Percentiles rank a stretch among this genome's conserved stretches.
Conservation (phyloP, 2,888 invertebrate species). For the Aplocera efformata region DNA sequence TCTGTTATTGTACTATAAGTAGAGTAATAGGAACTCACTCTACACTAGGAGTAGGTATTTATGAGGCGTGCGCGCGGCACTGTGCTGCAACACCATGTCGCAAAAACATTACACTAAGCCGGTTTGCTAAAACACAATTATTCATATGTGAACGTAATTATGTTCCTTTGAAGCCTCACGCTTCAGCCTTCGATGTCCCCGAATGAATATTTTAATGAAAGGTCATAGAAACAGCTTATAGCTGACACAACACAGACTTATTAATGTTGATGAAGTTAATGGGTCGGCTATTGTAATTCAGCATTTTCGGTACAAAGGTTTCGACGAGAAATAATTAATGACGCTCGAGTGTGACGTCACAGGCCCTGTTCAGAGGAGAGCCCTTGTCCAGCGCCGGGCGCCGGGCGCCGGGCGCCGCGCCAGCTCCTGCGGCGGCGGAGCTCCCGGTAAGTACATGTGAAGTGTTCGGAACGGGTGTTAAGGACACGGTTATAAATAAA, state of each 20-base stretch:
- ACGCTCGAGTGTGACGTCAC: conserved; percentile 26
- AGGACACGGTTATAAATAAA: no score
- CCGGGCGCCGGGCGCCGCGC: conserved; percentile 2
- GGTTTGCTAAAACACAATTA: conserved; percentile 5
- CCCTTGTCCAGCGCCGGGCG: conserved; percentile 1
- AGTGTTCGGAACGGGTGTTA: no score
- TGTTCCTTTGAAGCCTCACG: neutral
- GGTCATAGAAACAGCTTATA: conserved; percentile 13
- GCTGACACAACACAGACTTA: conserved; percentile 21
- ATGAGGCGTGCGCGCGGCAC: no score
- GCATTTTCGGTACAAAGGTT: conserved; percentile 34
- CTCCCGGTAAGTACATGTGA: no score
- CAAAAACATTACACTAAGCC: no score
- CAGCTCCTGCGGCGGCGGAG: neutral
- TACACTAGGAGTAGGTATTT: no score
- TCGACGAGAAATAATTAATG: conserved; percentile 31
- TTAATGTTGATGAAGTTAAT: conserved; percentile 30
- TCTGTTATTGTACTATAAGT: no score
- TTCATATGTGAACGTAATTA: conserved; percentile 10
- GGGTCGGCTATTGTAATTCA: conserved; percentile 35
- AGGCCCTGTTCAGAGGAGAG: conserved; percentile 7
- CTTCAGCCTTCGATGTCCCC: conserved; percentile 3
- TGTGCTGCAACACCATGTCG: no score
- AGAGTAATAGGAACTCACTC: no score
- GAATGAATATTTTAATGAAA: conserved; percentile 16